These are phyloP conservation scores for Illadopsis cleaveri DNA, from an alignment of 2,113 vertebrate species.

Conservation along the genomic window DNA sequence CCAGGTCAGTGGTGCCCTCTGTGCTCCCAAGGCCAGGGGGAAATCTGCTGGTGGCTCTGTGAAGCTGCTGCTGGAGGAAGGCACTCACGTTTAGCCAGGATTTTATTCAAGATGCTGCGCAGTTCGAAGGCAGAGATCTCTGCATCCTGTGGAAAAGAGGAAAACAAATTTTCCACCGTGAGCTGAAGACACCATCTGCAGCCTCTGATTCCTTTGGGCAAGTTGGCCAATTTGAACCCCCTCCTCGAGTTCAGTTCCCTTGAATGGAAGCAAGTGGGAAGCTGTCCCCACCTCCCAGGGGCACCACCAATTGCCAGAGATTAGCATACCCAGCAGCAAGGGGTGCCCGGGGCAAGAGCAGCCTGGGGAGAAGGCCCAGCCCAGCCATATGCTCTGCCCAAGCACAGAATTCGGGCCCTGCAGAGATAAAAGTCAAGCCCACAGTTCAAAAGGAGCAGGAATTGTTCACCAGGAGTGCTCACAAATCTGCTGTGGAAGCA, in stretches of 20 bases:
- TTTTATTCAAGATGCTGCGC: constrained; percentile 74
- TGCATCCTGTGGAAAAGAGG: constrained; percentile 65
- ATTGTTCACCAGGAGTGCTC: accelerated
- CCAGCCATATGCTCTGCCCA: background rate
- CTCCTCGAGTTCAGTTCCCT: background rate
- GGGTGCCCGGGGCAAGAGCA: background rate
- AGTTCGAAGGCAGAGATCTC: constrained; percentile 81
- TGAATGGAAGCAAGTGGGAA: background rate
- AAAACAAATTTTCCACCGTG: background rate
- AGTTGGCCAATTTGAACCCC: background rate
- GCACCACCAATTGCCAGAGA: background rate
- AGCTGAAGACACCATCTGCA: background rate
- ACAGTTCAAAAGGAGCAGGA: background rate
- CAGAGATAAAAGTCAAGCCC: background rate
- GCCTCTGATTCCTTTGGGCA: background rate
- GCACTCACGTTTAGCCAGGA: constrained; percentile 78
- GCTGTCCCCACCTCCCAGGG: background rate
- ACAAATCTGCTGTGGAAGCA: background rate
- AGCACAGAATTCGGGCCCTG: background rate
- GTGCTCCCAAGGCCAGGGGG: accelerated
- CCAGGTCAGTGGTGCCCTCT: background rate
- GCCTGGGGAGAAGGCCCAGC: background rate
- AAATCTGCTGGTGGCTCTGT: background rate
- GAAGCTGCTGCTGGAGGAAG: background rate
- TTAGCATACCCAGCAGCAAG: background rate